phyloP scores from a whole-genome alignment of 2,113 vertebrate genomes.

The Rallus limicola region DNA sequence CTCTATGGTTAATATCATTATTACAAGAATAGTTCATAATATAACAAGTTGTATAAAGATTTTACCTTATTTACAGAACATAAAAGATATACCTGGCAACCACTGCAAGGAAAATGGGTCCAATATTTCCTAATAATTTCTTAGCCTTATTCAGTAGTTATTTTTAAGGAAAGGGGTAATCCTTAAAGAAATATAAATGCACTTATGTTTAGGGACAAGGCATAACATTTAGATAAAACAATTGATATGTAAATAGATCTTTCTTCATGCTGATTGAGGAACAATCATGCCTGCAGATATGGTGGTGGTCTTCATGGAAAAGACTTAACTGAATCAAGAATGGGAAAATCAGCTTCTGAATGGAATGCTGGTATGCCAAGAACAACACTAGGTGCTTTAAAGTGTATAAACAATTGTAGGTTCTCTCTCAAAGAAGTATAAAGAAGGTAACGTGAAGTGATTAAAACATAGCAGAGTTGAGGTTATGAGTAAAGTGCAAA shows the following conservation, averaged over 20 bases:
- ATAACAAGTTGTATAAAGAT: background rate
- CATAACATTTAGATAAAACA: background rate
- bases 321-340: background rate
- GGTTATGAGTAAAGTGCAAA: background rate
- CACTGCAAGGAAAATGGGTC: background rate
- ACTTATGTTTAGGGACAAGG: background rate
- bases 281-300: background rate
- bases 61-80: background rate
- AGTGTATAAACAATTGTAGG: background rate
- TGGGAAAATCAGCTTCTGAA: background rate
- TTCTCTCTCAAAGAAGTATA: background rate
- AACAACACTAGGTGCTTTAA: background rate
- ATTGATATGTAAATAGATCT: background rate
- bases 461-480: background rate
- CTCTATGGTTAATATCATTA: constrained; percentile 1
- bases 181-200: background rate
- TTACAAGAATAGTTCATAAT: background rate
- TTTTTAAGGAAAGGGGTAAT: background rate
- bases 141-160: background rate
- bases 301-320: background rate
- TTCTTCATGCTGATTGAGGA: background rate
- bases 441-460: background rate
- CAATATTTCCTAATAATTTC: background rate
- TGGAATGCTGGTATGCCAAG: background rate
- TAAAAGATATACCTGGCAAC: background rate